Percentiles rank a stretch among this genome's conserved stretches.
Conservation (phyloP, 2,113 vertebrate species). For the Tragelaphus imberbis region DNA sequence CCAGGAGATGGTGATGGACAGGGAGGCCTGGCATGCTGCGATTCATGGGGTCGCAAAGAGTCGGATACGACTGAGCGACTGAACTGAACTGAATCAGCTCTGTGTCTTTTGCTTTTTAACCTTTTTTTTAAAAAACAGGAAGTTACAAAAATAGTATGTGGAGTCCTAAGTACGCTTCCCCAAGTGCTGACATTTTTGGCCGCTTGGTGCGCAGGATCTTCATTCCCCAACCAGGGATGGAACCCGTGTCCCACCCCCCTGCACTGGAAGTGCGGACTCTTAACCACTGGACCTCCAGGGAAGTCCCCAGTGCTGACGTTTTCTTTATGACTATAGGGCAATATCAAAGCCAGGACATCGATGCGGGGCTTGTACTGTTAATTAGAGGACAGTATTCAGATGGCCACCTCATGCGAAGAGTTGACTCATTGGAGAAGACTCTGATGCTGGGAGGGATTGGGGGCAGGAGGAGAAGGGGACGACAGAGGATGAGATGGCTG, state of each 20-base stretch:
- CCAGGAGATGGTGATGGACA: no score
- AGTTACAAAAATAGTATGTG: not conserved
- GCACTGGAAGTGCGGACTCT: not conserved
- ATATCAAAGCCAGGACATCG: accelerated
- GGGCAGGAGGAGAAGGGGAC: no score
- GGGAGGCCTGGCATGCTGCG: no score
- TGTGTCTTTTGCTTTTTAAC: not conserved
- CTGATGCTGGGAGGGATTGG: no score
- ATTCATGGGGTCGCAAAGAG: no score
- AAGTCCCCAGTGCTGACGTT: no score
- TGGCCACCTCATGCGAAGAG: no score
- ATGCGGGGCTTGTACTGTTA: accelerated
- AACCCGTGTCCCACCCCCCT: accelerated
- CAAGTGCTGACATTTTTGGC: not conserved
- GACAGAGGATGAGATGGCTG: no score
- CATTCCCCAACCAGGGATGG: not conserved
- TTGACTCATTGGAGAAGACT: no score
- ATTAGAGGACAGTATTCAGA: accelerated
- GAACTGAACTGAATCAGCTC: no score
- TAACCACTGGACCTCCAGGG: not conserved
- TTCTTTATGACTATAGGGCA: accelerated
- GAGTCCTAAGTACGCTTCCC: accelerated
- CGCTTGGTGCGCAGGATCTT: not conserved
- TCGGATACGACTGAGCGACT: no score
- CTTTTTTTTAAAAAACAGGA: not conserved